Conservation (phyloP, 2,113 vertebrate species). For the Pelvicachromis taeniatus region DNA sequence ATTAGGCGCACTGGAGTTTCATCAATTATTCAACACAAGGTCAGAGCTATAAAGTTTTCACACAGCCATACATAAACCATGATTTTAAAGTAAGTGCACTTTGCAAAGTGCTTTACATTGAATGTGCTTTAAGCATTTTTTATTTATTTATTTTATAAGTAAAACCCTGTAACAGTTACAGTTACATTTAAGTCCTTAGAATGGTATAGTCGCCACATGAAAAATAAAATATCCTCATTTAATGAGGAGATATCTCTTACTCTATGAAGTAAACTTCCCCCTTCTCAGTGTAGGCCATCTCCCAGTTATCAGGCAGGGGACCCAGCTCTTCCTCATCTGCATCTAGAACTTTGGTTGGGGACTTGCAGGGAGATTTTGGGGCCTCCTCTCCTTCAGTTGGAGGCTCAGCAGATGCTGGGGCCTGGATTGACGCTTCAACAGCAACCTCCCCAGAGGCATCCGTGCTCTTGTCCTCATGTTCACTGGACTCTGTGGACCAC, state of each 20-base stretch:
- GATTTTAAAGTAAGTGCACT: not conserved
- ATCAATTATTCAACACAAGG: constrained; percentile 44
- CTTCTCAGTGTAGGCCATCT: constrained; percentile 99
- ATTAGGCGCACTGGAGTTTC: constrained; percentile 12
- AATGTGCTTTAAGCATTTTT: not conserved
- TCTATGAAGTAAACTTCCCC: constrained; percentile 99
- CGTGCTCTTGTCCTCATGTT: constrained; percentile 95
- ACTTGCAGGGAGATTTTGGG: constrained; percentile 77
- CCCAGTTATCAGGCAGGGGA: constrained; percentile 95
- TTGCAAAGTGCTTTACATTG: not conserved
- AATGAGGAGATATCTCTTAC: constrained; percentile 69
- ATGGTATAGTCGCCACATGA: not conserved
- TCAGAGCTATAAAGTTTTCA: constrained; percentile 13
- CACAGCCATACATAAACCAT: not conserved
- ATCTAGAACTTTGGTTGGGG: constrained; percentile 81
- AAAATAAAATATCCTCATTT: not conserved
- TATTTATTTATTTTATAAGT: not conserved
- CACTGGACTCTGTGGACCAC: constrained; percentile 86
- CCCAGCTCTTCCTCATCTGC: constrained; percentile 87
- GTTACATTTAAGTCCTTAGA: not conserved
- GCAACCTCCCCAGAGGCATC: constrained; percentile 86
- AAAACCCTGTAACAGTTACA: not conserved
- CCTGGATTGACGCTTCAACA: constrained; percentile 77
- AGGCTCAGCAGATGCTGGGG: constrained; percentile 82
- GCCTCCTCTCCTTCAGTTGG: constrained; percentile 82